These are phyloP conservation scores for Taenaris catops DNA, from an alignment of 2,888 invertebrate genomes.

Conservation along the genomic window DNA sequence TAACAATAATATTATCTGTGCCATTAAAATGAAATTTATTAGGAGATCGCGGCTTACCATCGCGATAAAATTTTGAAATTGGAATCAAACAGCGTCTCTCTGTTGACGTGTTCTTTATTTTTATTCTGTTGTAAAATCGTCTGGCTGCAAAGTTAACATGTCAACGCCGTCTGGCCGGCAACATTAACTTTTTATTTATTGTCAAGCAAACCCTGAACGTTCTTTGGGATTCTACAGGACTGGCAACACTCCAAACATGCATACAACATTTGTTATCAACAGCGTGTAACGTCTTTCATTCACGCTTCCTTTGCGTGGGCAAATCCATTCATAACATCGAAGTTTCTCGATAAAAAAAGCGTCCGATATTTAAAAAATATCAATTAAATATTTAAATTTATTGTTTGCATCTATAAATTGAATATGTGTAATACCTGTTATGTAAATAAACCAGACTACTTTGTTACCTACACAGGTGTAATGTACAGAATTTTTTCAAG, in stretches of 20 bases:
- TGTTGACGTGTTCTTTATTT: conserved; percentile 29
- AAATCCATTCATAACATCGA: conserved; percentile 29
- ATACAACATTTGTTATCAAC: conserved; percentile 32
- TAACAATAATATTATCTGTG: too few relatives aligned
- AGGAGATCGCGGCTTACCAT: neutral
- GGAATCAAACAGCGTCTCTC: conserved; percentile 12
- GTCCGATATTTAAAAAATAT: too few relatives aligned
- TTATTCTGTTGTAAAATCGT: conserved; percentile 33
- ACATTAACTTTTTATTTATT: conserved; percentile 53
- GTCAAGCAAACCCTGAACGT: conserved; percentile 39
- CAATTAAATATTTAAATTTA: conserved; percentile 13
- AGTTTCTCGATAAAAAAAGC: conserved; percentile 19
- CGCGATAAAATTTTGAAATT: conserved; percentile 7
- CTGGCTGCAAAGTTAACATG: conserved; percentile 49
- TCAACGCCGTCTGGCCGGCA: conserved; percentile 52
- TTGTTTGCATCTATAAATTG: conserved; percentile 7
- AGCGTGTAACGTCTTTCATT: conserved; percentile 35
- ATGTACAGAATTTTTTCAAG: too few relatives aligned
- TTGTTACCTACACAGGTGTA: neutral
- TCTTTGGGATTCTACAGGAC: conserved; percentile 28
- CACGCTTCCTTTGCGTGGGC: conserved; percentile 28
- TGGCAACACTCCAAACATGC: conserved; percentile 42
- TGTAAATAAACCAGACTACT: conserved; percentile 8
- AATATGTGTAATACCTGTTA: conserved; percentile 15
- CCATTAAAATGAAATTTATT: neutral